Base-by-base conservation (phyloP, 2,113 vertebrate species). In the Rhea americana region DNA sequence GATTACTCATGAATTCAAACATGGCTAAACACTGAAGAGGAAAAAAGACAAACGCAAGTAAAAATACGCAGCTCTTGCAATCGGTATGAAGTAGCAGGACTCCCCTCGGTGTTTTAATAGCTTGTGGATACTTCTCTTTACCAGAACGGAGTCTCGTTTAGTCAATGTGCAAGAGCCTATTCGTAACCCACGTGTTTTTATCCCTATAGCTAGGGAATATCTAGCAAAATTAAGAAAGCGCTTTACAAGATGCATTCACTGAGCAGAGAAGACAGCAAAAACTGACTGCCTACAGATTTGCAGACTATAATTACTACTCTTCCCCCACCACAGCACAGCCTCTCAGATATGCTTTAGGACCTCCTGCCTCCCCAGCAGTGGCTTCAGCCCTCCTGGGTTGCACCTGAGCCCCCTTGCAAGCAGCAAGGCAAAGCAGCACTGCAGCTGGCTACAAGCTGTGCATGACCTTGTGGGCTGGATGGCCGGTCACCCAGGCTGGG, bases 381-480 rank as follows among this genome's bases (percentile, higher is more conserved):
- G 35, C 9, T 82, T 82, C 41, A 82, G 51, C 65, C 65, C 39
- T 73, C 12, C 5, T 28, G 30, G 41, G 25, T 14, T 37, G 30
- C 35, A 48, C 30, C 32, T 22, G 25, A n/a, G 20, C 20, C 63
- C 65, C 43, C 83, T 39, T 1, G 0, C 2, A 43, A 32, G 13
- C 41, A 79, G 7, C 43, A 66, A 51, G 30, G 13, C 45, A 73
- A 43, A 84, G 61, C 9, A 2, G 45, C 17, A 17, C 45, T 7
- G 0, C 5, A 6, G 13, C 14, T 11, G 66, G 50, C 67, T 59
- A 47, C 0, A 0, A 59, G 81, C 51, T 62, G 50, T 6, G 2
- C 5, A 1, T 32, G 26, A 50, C 73, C 35, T 3, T 2, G 0
- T 11, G 7, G 39, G 13, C n/a, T 47, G 0, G 2, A 41, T 5